Evolutionary conservation across 2,888 invertebrate genomes (phyloP).

Genomic region (Nudaria mundana): DNA sequence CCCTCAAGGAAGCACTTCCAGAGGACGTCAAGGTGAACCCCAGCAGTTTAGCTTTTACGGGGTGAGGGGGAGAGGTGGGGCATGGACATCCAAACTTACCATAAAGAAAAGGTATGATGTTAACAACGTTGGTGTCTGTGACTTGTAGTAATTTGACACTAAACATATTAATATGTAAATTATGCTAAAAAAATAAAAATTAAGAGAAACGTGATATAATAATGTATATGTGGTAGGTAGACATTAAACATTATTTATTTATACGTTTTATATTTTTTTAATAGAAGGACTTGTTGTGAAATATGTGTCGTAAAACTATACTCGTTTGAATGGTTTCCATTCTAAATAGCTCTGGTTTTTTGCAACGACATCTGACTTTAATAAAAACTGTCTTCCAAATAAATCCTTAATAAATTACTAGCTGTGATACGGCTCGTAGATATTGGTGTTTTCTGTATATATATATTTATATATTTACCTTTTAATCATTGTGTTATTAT

Average conservation of each 20-base stretch:
- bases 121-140: neutral
- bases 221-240: neutral
- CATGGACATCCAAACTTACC: no score
- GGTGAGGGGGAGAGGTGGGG: no score
- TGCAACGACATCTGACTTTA: neutral
- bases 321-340: constrained; percentile 2
- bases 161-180: constrained; percentile 1
- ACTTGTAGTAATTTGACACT: neutral
- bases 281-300: constrained; percentile 3
- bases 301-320: constrained; percentile 3
- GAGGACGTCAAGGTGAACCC: no score
- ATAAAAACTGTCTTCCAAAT: constrained; percentile 5
- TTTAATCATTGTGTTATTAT: no score
- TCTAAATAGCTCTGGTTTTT: constrained; percentile 3
- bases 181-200: neutral
- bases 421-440: neutral
- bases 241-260: constrained; percentile 3
- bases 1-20: no score
- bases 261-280: constrained; percentile 1
- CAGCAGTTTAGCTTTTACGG: no score
- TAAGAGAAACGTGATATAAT: neutral
- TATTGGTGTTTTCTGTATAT: neutral
- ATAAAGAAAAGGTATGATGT: no score
- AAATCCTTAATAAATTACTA: constrained; percentile 6
- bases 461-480: neutral